Base-by-base conservation (phyloP, 1,140 invertebrate genomes). In the Thalassaphorura encarpata region DNA sequence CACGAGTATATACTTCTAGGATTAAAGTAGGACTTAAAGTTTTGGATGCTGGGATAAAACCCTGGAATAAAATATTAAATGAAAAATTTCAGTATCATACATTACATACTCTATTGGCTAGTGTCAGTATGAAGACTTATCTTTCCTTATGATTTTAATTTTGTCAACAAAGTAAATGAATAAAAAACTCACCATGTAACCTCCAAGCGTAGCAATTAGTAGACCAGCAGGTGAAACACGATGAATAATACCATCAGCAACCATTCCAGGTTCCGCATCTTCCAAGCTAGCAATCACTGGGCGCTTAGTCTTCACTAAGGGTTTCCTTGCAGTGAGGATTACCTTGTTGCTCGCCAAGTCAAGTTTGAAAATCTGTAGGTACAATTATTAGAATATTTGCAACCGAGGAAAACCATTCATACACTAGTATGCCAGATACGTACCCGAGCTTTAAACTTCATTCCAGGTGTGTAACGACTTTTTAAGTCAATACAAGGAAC, bases 401-500 rank as follows among this genome's bases (percentile, higher is more conserved):
- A n/a, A n/a, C n/a, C n/a, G n/a, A n/a, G n/a, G n/a, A n/a, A n/a
- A n/a, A n/a, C n/a, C n/a, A n/a, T n/a, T n/a, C n/a, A n/a, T n/a
- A n/a, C n/a, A n/a, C n/a, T n/a, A 54, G 8, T 43, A 43, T 13
- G 5, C 13, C 13, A 19, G 6, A 11, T n/a, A 8, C 36, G 46
- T 52, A 60, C 58, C 72, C 66, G 13, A 69, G 62, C 18, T 67
- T 56, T 74, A 67, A 81, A 74, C 26, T 80, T 78, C 69, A 83
- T 77, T 31, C 82, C 83, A 8, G 75, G 56, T 33, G 77, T 74
- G 63, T 80, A 81, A 19, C 72, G 69, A 56, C 74, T 69, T 53
- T 72, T 27, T 53, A 76, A 65, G 56, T 70, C 62, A 16, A 58
- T 58, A 1, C 76, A 55, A 0, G 72, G 71, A 24, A 76, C 66